Conservation (phyloP, 2,888 invertebrate genomes). For the Nymphalis urticae region DNA sequence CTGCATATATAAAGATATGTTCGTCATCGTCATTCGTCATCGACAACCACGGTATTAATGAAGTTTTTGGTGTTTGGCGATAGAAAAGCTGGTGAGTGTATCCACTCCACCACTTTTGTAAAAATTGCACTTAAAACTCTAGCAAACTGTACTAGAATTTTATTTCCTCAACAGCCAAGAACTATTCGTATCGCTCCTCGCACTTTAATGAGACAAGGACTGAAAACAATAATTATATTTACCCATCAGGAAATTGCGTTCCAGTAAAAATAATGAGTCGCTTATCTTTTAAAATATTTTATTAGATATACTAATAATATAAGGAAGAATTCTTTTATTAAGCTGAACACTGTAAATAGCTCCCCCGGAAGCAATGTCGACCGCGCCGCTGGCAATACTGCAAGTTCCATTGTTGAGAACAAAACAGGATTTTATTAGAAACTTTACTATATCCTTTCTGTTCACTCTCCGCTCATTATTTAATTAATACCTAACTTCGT, state of each 20-base stretch:
- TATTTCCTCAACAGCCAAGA: background rate
- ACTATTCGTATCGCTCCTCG: no score
- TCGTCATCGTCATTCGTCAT: no score
- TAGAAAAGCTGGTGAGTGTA: no score
- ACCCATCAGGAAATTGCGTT: no score
- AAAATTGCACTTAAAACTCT: background rate
- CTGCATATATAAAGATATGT: no score
- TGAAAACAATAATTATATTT: no score
- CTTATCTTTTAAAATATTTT: conserved; percentile 7
- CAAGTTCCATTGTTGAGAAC: conserved; percentile 57
- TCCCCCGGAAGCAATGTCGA: conserved; percentile 46
- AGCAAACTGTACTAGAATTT: background rate
- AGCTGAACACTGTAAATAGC: conserved; percentile 41
- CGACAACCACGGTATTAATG: no score
- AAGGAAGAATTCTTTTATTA: conserved; percentile 38
- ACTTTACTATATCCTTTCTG: conserved; percentile 38
- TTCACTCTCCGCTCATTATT: conserved; percentile 6
- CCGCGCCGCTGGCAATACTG: conserved; percentile 52
- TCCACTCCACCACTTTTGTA: no score
- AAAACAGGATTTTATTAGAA: conserved; percentile 64
- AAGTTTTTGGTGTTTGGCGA: no score
- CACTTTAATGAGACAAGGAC: no score
- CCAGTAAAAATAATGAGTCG: background rate
- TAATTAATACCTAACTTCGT: no score
- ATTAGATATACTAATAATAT: conserved; percentile 24